phyloP scores from a whole-genome alignment of 2,113 vertebrate genomes.

The Phoxinus phoxinus region DNA sequence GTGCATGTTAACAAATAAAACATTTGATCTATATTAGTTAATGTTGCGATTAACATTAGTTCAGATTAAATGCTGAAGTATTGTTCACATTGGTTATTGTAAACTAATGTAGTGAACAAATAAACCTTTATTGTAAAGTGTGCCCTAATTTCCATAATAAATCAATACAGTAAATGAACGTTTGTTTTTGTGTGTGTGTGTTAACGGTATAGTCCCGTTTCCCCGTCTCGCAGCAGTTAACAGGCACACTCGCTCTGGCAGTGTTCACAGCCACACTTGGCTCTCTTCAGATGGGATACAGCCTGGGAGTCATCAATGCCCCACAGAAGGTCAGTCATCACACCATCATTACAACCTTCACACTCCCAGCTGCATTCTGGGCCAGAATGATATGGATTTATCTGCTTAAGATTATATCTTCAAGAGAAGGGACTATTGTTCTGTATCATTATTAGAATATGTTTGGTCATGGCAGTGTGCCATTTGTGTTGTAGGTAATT shows the following conservation, averaged over 20 bases:
- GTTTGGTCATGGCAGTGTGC: neutral
- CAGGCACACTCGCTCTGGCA: slow-evolving; percentile 81
- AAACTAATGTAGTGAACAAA: too few relatives aligned
- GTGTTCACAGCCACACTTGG: slow-evolving; percentile 86
- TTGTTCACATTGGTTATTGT: too few relatives aligned
- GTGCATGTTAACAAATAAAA: neutral
- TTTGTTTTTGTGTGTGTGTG: neutral
- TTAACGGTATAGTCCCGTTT: slow-evolving; percentile 24
- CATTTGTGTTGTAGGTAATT: slow-evolving; percentile 79
- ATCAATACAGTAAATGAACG: neutral
- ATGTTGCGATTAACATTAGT: too few relatives aligned
- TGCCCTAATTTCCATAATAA: too few relatives aligned
- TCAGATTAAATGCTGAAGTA: too few relatives aligned
- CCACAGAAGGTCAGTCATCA: slow-evolving; percentile 85
- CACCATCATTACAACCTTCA: neutral
- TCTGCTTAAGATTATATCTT: neutral
- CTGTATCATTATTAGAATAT: neutral
- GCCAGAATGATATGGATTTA: neutral
- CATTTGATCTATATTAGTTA: neutral
- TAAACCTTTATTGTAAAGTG: too few relatives aligned
- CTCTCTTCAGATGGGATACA: slow-evolving; percentile 93
- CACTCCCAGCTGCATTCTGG: neutral
- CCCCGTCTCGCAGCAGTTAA: slow-evolving; percentile 77
- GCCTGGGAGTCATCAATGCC: slow-evolving; percentile 93
- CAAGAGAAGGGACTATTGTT: neutral